Evolutionary conservation across 1,140 invertebrate species (phyloP), one percentile per base, ranked within the genome.

Genomic region (Bathynomus jamesi): DNA sequence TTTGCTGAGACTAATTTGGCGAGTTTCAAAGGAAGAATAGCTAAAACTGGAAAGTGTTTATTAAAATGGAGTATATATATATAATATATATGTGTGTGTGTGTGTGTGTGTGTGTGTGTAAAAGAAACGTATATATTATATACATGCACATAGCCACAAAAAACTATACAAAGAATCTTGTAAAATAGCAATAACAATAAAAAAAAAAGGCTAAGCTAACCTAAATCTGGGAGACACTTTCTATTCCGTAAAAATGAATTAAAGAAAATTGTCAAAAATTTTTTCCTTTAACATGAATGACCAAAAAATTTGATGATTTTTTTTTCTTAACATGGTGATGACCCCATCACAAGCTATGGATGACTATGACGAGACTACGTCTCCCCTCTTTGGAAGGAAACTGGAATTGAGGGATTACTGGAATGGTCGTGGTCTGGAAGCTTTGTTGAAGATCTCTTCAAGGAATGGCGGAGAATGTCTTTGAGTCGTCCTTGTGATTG

Each of bases 61-160:
- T 13, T 5, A 28, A n/a, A 65, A 7, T 13, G 24, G 5, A 13
- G 17, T 29, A 25, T 3, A 25, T 65, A 65, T 65, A 3, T 65
- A 28, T 65, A 29, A 28, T 65, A 29, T 65, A 29, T 65, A 28
- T 65, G n/a, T 65, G 29, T 29, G 17, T 65, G 29, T 65, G n/a
- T 65, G 17, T 29, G 17, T 65, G 29, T 65, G 17, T 65, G 17
- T 65, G 17, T 65, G 29, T 65, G 29, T 65, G 29, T 28, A 65
- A 28, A 65, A n/a, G n/a, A 53, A 17, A 53, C 21, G 21, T 53
- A 53, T 53, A 53, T 53, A 53, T 53, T 53, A 53, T 53, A 53
- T 53, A 53, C 21, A 53, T n/a, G n/a, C n/a, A n/a, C n/a, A n/a
- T n/a, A n/a, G n/a, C n/a, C n/a, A n/a, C n/a, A n/a, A n/a, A n/a